Evolutionary conservation across 2,113 vertebrate species (phyloP).

Genomic region (Tetraodon nigroviridis): DNA sequence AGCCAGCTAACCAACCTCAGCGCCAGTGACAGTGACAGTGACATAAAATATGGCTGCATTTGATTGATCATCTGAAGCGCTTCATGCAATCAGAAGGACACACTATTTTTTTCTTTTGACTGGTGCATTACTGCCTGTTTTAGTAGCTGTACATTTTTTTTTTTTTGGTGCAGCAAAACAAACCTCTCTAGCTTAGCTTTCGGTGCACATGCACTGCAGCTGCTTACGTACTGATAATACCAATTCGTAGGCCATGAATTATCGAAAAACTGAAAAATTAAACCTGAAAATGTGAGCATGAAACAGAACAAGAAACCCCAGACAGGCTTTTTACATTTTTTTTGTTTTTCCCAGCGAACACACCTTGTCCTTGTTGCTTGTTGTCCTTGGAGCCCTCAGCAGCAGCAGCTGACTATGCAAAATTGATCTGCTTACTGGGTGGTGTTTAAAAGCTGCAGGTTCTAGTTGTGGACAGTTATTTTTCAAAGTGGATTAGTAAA

Average conservation of each 20-base stretch:
- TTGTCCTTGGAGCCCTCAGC: conserved; percentile 26
- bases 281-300: conserved; percentile 10
- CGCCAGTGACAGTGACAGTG: too few relatives aligned
- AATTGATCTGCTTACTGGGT: conserved; percentile 28
- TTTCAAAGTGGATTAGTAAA: conserved; percentile 62
- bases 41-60: too few relatives aligned
- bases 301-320: conserved; percentile 30
- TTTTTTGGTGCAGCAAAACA: conserved; percentile 50
- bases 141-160: too few relatives aligned
- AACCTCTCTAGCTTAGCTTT: conserved; percentile 63
- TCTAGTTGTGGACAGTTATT: conserved; percentile 45
- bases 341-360: not conserved
- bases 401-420: conserved; percentile 21
- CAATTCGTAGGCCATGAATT: conserved; percentile 72
- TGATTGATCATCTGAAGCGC: too few relatives aligned
- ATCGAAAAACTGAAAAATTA: conserved; percentile 40
- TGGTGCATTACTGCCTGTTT: too few relatives aligned
- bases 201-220: conserved; percentile 56
- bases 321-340: conserved; percentile 37
- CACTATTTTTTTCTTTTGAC: too few relatives aligned
- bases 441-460: conserved; percentile 30
- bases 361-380: conserved; percentile 13
- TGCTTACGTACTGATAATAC: conserved; percentile 69
- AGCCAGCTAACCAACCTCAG: too few relatives aligned
- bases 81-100: too few relatives aligned